Conservation (phyloP, 2,888 invertebrate genomes). For the Melieria omissa region DNA sequence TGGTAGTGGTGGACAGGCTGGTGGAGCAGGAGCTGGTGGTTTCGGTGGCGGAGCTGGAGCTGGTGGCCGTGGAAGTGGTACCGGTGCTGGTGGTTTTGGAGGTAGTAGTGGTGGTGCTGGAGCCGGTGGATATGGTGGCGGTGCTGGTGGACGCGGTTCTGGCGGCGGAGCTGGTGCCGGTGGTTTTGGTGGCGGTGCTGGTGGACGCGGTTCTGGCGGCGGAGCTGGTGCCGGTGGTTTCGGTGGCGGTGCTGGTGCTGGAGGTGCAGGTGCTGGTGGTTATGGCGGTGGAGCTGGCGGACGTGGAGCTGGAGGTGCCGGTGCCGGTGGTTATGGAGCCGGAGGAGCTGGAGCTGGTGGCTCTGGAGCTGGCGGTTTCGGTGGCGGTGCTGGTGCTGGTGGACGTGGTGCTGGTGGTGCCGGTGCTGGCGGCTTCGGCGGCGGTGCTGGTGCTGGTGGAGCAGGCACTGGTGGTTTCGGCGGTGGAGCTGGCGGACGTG, state of each 20-base stretch:
- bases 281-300: slow-evolving; percentile 55
- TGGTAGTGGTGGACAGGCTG: slow-evolving; percentile 14
- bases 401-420: slow-evolving; percentile 41
- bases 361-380: slow-evolving; percentile 42
- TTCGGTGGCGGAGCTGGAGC: not conserved
- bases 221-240: slow-evolving; percentile 28
- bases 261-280: slow-evolving; percentile 21
- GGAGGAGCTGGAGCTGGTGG: slow-evolving; percentile 63
- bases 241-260: slow-evolving; percentile 38
- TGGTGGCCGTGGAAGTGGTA: slow-evolving; percentile 26
- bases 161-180: slow-evolving; percentile 39
- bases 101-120: slow-evolving; percentile 31
- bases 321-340: slow-evolving; percentile 45
- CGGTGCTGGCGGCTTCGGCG: slow-evolving; percentile 33
- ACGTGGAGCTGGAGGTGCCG: slow-evolving; percentile 49
- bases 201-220: slow-evolving; percentile 44
- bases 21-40: slow-evolving; percentile 14
- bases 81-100: slow-evolving; percentile 43
- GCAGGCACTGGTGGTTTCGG: not conserved
- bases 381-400: slow-evolving; percentile 28
- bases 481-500: slow-evolving; percentile 22
- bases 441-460: slow-evolving; percentile 26
- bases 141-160: slow-evolving; percentile 28
- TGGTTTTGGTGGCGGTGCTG: slow-evolving; percentile 36
- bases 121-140: slow-evolving; percentile 8